Conservation (phyloP, 2,797 vertebrate genomes). For the Okamejei kenojei region DNA sequence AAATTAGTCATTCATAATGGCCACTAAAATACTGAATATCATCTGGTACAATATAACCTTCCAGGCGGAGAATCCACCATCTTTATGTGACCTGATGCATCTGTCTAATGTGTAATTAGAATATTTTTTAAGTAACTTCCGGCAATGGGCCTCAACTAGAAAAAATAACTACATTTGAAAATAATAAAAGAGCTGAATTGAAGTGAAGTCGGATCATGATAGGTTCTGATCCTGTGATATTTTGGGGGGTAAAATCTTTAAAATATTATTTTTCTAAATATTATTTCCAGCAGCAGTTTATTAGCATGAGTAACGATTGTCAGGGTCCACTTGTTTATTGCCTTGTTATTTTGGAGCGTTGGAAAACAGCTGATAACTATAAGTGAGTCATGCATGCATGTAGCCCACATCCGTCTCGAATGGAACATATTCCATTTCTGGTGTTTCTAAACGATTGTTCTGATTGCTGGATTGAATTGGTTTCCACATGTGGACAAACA, state of each 20-base stretch:
- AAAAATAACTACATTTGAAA: background rate
- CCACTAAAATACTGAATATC: too few relatives aligned
- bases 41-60: too few relatives aligned
- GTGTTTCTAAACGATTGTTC: background rate
- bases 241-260: background rate
- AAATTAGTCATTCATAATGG: too few relatives aligned
- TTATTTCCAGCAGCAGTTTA: background rate
- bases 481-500: conserved; percentile 12
- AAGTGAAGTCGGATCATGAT: background rate
- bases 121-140: background rate
- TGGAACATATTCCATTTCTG: background rate
- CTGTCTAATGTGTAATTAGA: too few relatives aligned
- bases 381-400: conserved; percentile 12
- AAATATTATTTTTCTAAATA: background rate
- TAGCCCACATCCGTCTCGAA: background rate
- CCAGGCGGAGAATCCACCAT: too few relatives aligned
- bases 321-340: background rate
- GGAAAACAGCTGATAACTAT: conserved; percentile 20
- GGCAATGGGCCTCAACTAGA: background rate
- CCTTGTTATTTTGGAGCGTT: background rate
- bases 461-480: conserved; percentile 26
- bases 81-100: too few relatives aligned
- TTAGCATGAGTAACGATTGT: background rate
- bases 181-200: background rate
- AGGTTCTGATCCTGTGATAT: background rate